Evolutionary conservation across 2,797 vertebrate genomes (phyloP).

Genomic region (Cynodonichthys magdalenae): DNA sequence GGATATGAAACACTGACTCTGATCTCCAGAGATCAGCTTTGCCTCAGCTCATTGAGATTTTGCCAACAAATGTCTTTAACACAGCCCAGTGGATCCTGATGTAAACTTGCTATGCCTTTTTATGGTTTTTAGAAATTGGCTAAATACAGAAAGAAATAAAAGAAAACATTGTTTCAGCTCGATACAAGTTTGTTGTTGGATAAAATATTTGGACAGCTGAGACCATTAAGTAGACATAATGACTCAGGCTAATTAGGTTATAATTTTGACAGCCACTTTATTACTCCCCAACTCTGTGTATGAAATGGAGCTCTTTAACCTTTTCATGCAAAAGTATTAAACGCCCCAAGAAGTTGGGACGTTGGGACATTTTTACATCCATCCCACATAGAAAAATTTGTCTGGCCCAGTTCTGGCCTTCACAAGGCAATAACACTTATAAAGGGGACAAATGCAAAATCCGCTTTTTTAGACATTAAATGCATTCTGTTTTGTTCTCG

Average conservation of each 20-base stretch:
- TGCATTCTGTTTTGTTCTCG: too few species aligned
- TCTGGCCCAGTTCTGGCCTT: too few species aligned
- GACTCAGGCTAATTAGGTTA: background rate
- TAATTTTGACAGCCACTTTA: background rate
- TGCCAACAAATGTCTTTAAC: slow-evolving; percentile 32
- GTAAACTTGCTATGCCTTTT: slow-evolving; percentile 19
- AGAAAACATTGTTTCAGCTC: slow-evolving; percentile 8
- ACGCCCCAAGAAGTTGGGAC: too few species aligned
- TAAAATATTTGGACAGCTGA: slow-evolving; percentile 2
- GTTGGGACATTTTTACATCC: too few species aligned
- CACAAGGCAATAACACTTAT: too few species aligned
- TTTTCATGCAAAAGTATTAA: background rate
- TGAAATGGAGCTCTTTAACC: background rate
- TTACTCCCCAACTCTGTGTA: background rate
- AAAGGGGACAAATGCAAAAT: too few species aligned
- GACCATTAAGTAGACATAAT: slow-evolving; percentile 11
- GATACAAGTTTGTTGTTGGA: background rate
- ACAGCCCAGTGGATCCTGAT: slow-evolving; percentile 15
- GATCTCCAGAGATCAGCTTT: slow-evolving; percentile 63
- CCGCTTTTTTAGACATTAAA: too few species aligned
- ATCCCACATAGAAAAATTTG: too few species aligned
- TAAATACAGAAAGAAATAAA: background rate
- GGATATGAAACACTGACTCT: slow-evolving; percentile 56
- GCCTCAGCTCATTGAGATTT: slow-evolving; percentile 38
- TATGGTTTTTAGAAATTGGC: slow-evolving; percentile 1